Percentiles rank a stretch among this genome's conserved stretches.
Evolutionary conservation across 2,797 vertebrate genomes (phyloP).

Genomic region (Myripristis jacobus): DNA sequence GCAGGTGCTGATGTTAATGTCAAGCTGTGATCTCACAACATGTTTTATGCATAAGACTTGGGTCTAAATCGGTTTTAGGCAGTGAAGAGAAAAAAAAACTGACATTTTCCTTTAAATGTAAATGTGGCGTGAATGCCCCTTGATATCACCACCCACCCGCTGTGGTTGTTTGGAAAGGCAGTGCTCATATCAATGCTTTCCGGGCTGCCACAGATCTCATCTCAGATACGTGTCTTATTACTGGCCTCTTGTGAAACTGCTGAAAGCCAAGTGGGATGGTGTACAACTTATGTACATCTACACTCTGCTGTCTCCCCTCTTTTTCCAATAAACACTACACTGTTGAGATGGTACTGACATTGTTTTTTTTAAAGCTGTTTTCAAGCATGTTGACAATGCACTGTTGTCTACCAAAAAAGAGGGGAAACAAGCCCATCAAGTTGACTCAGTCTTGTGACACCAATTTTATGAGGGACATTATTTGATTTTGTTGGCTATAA

Average conservation of each 20-base stretch:
- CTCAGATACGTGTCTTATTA: slow-evolving; percentile 35
- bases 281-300: slow-evolving; percentile 6
- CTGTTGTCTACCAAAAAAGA: slow-evolving; percentile 23
- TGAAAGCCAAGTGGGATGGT: slow-evolving; percentile 33
- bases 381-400: neutral
- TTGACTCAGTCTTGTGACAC: too few species aligned
- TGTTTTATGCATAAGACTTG: neutral
- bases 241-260: slow-evolving; percentile 26
- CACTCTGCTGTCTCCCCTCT: slow-evolving; percentile 5
- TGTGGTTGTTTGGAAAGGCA: slow-evolving; percentile 36
- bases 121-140: slow-evolving; percentile 18
- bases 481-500: too few species aligned
- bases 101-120: slow-evolving; percentile 35
- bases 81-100: neutral
- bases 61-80: too few species aligned
- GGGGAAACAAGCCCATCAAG: neutral
- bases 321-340: slow-evolving; percentile 19
- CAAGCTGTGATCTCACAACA: neutral
- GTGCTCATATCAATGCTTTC: slow-evolving; percentile 16
- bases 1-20: neutral
- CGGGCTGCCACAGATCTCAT: slow-evolving; percentile 34
- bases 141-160: slow-evolving; percentile 21
- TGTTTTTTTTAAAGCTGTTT: too few species aligned
- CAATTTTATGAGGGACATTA: too few species aligned
- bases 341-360: too few species aligned